Evolutionary conservation across 2,888 invertebrate genomes (phyloP), one percentile per base, ranked within the genome.

Genomic region (Oeneis ivallda): DNA sequence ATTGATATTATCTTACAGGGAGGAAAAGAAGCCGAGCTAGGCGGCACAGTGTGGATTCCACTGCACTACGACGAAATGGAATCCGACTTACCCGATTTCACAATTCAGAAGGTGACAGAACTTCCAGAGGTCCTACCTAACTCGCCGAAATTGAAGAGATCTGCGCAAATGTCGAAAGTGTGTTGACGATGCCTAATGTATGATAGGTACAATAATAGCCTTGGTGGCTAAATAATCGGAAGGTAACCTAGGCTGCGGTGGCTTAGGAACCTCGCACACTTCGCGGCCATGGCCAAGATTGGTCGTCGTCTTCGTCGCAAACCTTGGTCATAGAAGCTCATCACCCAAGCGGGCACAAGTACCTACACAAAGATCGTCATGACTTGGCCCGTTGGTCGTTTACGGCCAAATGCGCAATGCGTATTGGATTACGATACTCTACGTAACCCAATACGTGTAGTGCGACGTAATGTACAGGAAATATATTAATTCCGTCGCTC

Each of bases 31-130:
- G 96, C 96, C 41, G 94, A 95, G 73, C 83, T 96, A 67, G 95
- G 95, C 13, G 95, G 95, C 41, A 96, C 96, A 0, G 95, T 97
- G 19, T 97, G 96, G 97, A 93, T 96, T 73, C 96, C 96, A 37
- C 84, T 95, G 52, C 87, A 88, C 64, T 88, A 89, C 61, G 91
- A 92, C 66, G 89, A 91, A 73, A 86, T 87, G 74, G 79, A 86
- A 39, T 91, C 92, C 0, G 88, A 89, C 66, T 87, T 93, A 68
- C 95, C 96, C 0, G 94, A 95, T 82, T 94, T 93, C 79, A 94
- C 94, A 7, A 93, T 96, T 69, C 92, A 93, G 72, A 93, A 93
- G 70, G 93, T 95, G 59, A 94, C 93, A 11, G 94, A 95, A 75
- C 83, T 95, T 65, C 91, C 92, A 43, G 92, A 90, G 71, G 89